Conservation (phyloP, 2,797 vertebrate genomes). For the Gymnoscopelus braueri region DNA sequence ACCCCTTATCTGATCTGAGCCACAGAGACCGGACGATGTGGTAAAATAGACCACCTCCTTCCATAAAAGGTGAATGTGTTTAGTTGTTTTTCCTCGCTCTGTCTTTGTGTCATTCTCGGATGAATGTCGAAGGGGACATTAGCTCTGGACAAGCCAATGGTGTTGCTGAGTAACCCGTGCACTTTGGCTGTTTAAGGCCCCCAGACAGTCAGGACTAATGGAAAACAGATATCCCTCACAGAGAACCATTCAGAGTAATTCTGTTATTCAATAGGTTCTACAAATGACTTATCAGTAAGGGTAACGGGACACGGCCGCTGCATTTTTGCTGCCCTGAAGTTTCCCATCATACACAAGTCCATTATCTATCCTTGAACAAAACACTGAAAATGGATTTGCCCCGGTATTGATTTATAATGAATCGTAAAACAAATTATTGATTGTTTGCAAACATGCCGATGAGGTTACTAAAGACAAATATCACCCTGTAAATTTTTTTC, state of each 20-base stretch:
- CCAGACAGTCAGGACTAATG: slow-evolving; percentile 53
- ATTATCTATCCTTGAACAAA: slow-evolving; percentile 62
- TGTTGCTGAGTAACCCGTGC: slow-evolving; percentile 39
- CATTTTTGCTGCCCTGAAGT: slow-evolving; percentile 39
- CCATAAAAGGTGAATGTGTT: slow-evolving; percentile 12
- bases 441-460: slow-evolving; percentile 64
- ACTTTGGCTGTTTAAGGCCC: slow-evolving; percentile 59
- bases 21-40: slow-evolving; percentile 35
- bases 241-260: slow-evolving; percentile 51
- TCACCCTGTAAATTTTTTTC: slow-evolving; percentile 43
- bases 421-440: slow-evolving; percentile 63
- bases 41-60: slow-evolving; percentile 22
- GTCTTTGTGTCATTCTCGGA: slow-evolving; percentile 22
- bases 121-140: slow-evolving; percentile 33
- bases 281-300: slow-evolving; percentile 52
- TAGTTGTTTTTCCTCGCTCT: slow-evolving; percentile 9
- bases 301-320: slow-evolving; percentile 51
- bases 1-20: slow-evolving; percentile 67
- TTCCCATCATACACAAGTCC: slow-evolving; percentile 44
- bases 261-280: slow-evolving; percentile 48
- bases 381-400: slow-evolving; percentile 47
- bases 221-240: slow-evolving; percentile 46
- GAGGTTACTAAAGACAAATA: slow-evolving; percentile 64
- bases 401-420: slow-evolving; percentile 66
- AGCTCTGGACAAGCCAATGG: slow-evolving; percentile 14